phyloP scores from a whole-genome alignment of 2,888 invertebrate genomes.

The Lithophane semibrunnea region DNA sequence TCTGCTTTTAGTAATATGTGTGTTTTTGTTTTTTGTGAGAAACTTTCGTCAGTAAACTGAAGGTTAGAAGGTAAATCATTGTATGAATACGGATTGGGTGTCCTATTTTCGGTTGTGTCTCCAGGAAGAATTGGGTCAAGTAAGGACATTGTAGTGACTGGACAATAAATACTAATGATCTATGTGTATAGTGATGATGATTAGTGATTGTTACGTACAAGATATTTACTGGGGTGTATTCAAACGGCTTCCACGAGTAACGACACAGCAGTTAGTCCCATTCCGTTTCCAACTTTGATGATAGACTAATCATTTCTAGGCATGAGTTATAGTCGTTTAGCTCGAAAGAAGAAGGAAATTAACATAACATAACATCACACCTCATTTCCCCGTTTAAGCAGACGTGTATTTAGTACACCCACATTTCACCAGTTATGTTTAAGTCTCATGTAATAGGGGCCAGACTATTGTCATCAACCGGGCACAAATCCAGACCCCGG shows the following conservation, averaged over 20 bases:
- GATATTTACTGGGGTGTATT: background rate
- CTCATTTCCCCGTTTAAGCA: too few relatives aligned
- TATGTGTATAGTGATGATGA: background rate
- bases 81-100: conserved; percentile 31
- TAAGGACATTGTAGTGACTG: conserved; percentile 19
- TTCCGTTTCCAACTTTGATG: too few relatives aligned
- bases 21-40: conserved; percentile 64
- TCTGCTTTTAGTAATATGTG: conserved; percentile 62
- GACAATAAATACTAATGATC: background rate
- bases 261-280: too few relatives aligned
- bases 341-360: background rate
- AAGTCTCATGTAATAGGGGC: too few relatives aligned
- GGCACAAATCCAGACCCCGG: too few relatives aligned
- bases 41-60: conserved; percentile 60
- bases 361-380: too few relatives aligned
- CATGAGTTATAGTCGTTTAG: background rate
- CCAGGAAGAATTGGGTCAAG: conserved; percentile 42
- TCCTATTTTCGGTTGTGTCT: conserved; percentile 43
- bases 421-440: too few relatives aligned
- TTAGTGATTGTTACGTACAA: background rate
- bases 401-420: too few relatives aligned
- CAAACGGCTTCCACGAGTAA: too few relatives aligned
- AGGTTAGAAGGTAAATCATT: conserved; percentile 63
- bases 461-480: too few relatives aligned
- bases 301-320: background rate